Base-by-base conservation (phyloP, 92 coral and sea anemone species). In the Pocillopora meandrina region DNA sequence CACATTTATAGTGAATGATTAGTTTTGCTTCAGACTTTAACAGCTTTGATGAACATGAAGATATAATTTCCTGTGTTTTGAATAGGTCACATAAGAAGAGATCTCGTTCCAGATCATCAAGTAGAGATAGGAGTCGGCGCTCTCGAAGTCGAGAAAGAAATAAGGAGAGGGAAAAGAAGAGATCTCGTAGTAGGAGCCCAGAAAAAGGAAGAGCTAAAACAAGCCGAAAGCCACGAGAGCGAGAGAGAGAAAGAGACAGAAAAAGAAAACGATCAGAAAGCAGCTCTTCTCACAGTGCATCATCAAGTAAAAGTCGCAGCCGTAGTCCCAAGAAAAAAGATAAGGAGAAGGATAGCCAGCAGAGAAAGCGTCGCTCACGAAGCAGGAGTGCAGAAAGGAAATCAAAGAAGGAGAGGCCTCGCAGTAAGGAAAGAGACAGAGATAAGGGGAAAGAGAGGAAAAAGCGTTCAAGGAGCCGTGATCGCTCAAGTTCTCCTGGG, bases 331-430 rank as follows among this genome's bases (percentile, higher is more conserved):
- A 74, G 77, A 55, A 86, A 11, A 90, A 93, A 23, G 84, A 79
- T 61, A 93, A 91, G 60, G 88, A 71, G 12, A 90, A 75, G 56
- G 80, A 76, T 47, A 86, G 49, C 68, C 86, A 82, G 52, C 52
- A 42, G 65, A 84, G 90, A 11, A 88, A 87, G 36, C 90, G 87
- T 5, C 82, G 88, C 35, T 94, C 98, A 8, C 98, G 97, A 60
- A 96, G 95, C 75, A 84, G 72, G 79, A 94, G 98, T 71, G 52
- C 71, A 58, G 94, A 95, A 59, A 91, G 81, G 86, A 94, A 86
- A 78, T 34, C 56, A 70, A 86, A 85, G 69, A 90, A 81, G 58
- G 89, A 87, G 71, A 82, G 80, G 14, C 84, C 90, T 21, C 86
- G 88, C 26, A 83, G 85, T 12, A 87, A 75, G 61, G 77, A 81